Base-by-base conservation (phyloP, 1,140 invertebrate species). In the Lucilia sericata region DNA sequence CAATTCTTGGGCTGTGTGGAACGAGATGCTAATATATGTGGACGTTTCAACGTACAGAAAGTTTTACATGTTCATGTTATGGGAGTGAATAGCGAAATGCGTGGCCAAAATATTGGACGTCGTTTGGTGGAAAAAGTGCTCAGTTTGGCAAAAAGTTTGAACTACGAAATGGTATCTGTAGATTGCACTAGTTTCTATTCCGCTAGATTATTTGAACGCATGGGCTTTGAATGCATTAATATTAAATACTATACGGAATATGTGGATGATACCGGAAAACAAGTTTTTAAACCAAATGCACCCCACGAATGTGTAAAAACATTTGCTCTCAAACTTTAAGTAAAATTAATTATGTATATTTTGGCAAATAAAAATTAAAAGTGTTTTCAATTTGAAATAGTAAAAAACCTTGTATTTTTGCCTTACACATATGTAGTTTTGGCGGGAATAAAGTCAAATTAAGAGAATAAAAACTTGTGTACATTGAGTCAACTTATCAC, bases 181-280 rank as follows among this genome's bases (percentile, higher is more conserved):
- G 86, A 86, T 75, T 86, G 86, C 30, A 85, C 85, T 0, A 85
- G 85, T 21, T 74, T 82, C 14, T 85, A 84, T 82, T 85, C 86
- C 4, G 84, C 83, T 5, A 81, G 47, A 81, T 60, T 86, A 10
- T 84, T 81, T 55, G 85, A 85, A 81, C 80, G 81, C 34, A 19
- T 85, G n/a, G 60, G 75, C 9, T 85, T 85, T 84, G 85, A 85
- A 4, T 84, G 84, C 42, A 84, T 85, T n/a, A 84, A 83, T 21
- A 78, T 65, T 13, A 19, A 82, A 36, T 78, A 83, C 47, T 86
- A 84, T 74, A 30, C 30, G 8, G 84, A 84, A 7, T 86, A 86
- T 83, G 34, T 78, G 21, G 83, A 86, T 74, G 17, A 83, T 9
- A 13, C 82, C 13, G 84, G 82, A 14, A 47, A 84, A 60, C 83